Conservation (phyloP, 2,888 invertebrate genomes). For the Drosophila mimetica region DNA sequence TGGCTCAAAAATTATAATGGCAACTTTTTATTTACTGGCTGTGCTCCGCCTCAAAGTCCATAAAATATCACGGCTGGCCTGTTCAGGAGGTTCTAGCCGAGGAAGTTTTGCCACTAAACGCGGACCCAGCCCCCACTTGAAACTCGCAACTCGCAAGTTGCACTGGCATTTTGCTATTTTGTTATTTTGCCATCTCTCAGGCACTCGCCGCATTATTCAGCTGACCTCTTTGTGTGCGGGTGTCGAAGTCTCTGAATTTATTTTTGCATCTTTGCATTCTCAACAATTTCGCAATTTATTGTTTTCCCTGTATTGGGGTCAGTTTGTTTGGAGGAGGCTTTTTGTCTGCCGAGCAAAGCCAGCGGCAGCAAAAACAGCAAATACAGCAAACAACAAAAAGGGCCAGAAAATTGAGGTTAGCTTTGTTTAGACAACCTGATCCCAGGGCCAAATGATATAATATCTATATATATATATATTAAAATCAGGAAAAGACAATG, state of each 20-base stretch:
- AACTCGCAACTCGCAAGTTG: conserved; percentile 44
- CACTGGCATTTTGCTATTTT: conserved; percentile 27
- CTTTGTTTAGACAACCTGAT: conserved; percentile 70
- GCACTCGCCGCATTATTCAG: conserved; percentile 28
- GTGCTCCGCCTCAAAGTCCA: conserved; percentile 46
- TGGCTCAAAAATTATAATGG: conserved; percentile 44
- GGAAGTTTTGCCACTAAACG: conserved; percentile 39
- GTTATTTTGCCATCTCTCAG: conserved; percentile 8
- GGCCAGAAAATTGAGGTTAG: conserved; percentile 62
- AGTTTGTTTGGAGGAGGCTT: conserved; percentile 50
- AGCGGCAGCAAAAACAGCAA: conserved; percentile 47
- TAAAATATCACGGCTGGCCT: conserved; percentile 49
- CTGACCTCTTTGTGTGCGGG: conserved; percentile 58
- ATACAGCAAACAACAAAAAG: conserved; percentile 47
- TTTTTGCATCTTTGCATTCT: conserved; percentile 72
- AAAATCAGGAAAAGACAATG: conserved; percentile 31
- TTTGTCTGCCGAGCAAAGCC: conserved; percentile 30
- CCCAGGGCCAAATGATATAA: conserved; percentile 36
- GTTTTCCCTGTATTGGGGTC: conserved; percentile 74
- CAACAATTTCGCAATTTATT: conserved; percentile 74
- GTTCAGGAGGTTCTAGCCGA: conserved; percentile 28
- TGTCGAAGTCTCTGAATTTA: conserved; percentile 66
- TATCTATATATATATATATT: conserved; percentile 26
- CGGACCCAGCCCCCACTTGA: conserved; percentile 40
- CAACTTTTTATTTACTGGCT: conserved; percentile 50